Conservation (phyloP, 1,140 invertebrate genomes). For the Lysiphlebus fabarum region DNA sequence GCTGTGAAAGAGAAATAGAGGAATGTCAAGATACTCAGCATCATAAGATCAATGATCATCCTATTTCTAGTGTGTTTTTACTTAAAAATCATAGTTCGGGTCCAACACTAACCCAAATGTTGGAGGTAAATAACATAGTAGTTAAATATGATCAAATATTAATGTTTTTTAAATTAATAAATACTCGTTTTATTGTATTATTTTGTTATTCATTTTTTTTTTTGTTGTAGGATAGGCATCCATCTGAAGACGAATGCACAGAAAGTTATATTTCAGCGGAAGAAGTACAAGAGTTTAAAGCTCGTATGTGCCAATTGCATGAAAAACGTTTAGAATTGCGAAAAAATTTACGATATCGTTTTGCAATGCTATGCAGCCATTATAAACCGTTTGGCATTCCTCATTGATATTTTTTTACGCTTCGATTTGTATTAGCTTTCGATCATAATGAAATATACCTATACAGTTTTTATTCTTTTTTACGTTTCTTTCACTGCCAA, state of each 20-base stretch:
- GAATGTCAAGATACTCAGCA: constrained; percentile 52
- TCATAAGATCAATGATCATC: constrained; percentile 40
- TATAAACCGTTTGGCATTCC: constrained; percentile 45
- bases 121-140: constrained; percentile 56
- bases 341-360: constrained; percentile 75
- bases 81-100: constrained; percentile 42
- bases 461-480: constrained; percentile 35
- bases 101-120: constrained; percentile 67
- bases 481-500: too few relatives aligned
- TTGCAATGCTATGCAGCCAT: constrained; percentile 69
- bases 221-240: constrained; percentile 57
- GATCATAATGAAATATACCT: not conserved
- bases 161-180: constrained; percentile 7
- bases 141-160: not conserved
- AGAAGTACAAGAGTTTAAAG: constrained; percentile 79
- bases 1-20: constrained; percentile 70
- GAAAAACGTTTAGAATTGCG: constrained; percentile 78
- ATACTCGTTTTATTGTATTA: not conserved
- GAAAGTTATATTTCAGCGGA: constrained; percentile 81
- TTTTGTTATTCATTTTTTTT: constrained; percentile 20
- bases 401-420: constrained; percentile 33
- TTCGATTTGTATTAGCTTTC: constrained; percentile 18
- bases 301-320: constrained; percentile 68
- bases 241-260: constrained; percentile 70
- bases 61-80: constrained; percentile 42